Evolutionary conservation across 2,113 vertebrate genomes (phyloP).

Genomic region (Aramus guarauna): DNA sequence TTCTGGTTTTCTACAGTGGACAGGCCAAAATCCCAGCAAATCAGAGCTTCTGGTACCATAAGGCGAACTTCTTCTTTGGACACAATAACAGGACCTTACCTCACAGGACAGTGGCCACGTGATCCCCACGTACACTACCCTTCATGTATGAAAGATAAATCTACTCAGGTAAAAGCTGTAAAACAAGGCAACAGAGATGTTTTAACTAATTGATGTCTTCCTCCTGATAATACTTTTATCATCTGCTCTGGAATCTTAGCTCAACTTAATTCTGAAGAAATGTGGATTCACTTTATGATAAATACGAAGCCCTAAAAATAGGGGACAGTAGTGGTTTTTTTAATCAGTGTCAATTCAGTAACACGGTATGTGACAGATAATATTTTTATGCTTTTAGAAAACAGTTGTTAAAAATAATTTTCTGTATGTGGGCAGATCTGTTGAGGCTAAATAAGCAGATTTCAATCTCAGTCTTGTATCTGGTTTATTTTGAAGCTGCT

Average conservation of each 20-base stretch:
- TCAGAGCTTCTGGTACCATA: conserved; percentile 85
- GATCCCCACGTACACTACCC: conserved; percentile 89
- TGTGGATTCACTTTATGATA: not conserved
- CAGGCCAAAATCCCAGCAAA: conserved; percentile 86
- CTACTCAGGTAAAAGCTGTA: conserved; percentile 87
- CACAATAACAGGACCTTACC: conserved; percentile 93
- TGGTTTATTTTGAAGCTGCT: not conserved
- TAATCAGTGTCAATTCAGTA: not conserved
- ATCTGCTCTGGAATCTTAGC: not conserved
- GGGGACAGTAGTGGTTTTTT: not conserved
- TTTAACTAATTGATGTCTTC: not conserved
- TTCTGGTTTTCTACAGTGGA: conserved; percentile 79
- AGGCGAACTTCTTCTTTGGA: conserved; percentile 92
- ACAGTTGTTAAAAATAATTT: not conserved
- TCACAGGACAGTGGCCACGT: conserved; percentile 97
- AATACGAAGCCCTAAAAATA: not conserved
- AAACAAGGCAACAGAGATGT: conserved; percentile 21
- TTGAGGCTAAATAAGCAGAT: not conserved
- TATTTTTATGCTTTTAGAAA: not conserved
- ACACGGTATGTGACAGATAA: not conserved
- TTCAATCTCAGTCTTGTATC: not conserved
- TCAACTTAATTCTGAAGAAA: not conserved
- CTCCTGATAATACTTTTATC: not conserved
- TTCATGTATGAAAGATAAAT: conserved; percentile 97
- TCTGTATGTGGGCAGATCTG: not conserved